phyloP scores from a whole-genome alignment of 2,113 vertebrate genomes.

The Dasyornis broadbenti region DNA sequence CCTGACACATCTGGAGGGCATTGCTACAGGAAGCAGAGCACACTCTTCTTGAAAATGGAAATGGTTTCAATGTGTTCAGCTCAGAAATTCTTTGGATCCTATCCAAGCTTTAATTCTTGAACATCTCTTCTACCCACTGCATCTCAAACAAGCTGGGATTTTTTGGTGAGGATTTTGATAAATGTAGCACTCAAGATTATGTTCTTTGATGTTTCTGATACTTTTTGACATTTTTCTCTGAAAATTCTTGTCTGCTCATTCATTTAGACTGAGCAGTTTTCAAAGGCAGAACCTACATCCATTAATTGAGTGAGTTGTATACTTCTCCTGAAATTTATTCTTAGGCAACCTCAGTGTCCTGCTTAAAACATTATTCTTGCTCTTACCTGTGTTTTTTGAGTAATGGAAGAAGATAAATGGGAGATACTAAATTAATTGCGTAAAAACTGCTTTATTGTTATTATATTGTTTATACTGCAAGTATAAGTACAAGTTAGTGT shows the following conservation, averaged over 20 bases:
- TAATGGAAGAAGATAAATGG: not conserved
- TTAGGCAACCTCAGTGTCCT: not conserved
- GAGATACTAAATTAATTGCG: not conserved
- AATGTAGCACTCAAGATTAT: not conserved
- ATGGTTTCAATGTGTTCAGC: not conserved
- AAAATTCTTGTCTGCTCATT: not conserved
- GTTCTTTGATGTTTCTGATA: not conserved
- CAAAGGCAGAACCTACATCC: not conserved
- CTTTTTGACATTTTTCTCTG: not conserved
- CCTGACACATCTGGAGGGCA: accelerated
- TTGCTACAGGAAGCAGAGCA: not conserved
- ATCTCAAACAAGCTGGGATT: not conserved
- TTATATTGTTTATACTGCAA: not conserved
- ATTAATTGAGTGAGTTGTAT: not conserved
- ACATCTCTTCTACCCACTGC: not conserved
- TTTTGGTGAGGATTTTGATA: not conserved
- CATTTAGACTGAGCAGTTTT: not conserved
- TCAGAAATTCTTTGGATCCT: not conserved
- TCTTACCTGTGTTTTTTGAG: not conserved
- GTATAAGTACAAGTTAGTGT: not conserved
- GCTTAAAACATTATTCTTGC: not conserved
- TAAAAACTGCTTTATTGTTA: not conserved
- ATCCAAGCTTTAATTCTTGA: not conserved
- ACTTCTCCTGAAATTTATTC: not conserved
- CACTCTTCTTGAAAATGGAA: not conserved